phyloP scores from a whole-genome alignment of 2,113 vertebrate species.

The Mormyrus iriodes region DNA sequence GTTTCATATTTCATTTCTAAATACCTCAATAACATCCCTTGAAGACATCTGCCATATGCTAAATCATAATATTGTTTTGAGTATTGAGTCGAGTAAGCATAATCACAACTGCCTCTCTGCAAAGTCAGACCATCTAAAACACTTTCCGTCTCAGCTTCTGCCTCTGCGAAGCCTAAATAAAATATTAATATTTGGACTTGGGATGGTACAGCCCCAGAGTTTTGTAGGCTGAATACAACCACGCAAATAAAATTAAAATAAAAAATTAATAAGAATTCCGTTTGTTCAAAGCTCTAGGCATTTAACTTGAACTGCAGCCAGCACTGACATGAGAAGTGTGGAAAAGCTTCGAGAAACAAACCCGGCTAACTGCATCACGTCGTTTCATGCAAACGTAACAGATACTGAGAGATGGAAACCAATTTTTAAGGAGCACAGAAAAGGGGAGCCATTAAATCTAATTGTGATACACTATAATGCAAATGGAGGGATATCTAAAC shows the following conservation, averaged over 20 bases:
- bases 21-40: not conserved
- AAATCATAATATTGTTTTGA: not conserved
- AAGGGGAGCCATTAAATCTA: not conserved
- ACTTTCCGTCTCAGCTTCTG: not conserved
- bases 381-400: not conserved
- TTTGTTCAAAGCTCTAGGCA: not conserved
- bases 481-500: not conserved
- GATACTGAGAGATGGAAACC: not conserved
- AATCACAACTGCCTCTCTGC: not conserved
- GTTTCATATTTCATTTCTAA: not conserved
- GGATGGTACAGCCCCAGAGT: not conserved
- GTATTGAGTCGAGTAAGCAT: not conserved
- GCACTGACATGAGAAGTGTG: not conserved
- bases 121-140: not conserved
- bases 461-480: not conserved
- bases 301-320: not conserved
- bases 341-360: not conserved
- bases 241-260: not conserved
- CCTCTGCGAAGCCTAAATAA: not conserved
- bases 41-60: not conserved
- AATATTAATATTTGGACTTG: conserved; percentile 1
- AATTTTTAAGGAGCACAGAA: not conserved
- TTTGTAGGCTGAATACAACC: not conserved
- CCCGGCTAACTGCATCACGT: not conserved
- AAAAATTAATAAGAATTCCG: not conserved